Base-by-base conservation (phyloP, 2,113 vertebrate genomes). In the Mormyrus iriodes region DNA sequence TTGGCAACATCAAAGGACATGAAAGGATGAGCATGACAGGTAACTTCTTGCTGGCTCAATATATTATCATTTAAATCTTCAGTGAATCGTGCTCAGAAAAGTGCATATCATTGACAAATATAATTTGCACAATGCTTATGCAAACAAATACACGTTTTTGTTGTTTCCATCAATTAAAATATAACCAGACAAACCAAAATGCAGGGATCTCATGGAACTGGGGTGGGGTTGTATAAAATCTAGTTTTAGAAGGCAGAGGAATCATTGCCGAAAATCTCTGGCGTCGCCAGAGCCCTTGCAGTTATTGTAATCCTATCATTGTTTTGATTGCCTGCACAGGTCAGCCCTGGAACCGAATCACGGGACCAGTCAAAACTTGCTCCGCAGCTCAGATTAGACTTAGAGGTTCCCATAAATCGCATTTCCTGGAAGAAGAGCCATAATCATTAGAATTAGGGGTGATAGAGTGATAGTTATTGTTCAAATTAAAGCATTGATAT, bases 401-500 rank as follows among this genome's bases (percentile, higher is more conserved):
- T 31, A 39, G 31, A 76, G 35, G 15, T 79, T 42, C 73, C 35
- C 15, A 35, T 42, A 79, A 42, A 5, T 42, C 73, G 10, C 35
- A 42, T 13, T 79, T 79, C 73, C 31, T 79, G 35, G 73, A 79
- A 76, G 31, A 39, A 76, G 69, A 35, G 69, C 39, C 31, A 76
- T 76, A 27, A 24, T 76, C 31, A 39, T 76, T 76, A 76, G 69
- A 76, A 76, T 76, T 76, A 76, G 4, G 69, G 69, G 69, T 8
- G n/a, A n/a, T 35, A 76, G 31, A 39, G 27, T 39, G 69, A 76
- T 76, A 39, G 69, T 76, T 76, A 76, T 39, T 76, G 69, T 76
- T 76, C 31, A 76, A 76, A 76, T 76, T 76, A 76, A 76, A 79
- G 73, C 73, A 79, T n/a, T 79, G 35, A 79, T 79, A 79, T 42